A percentile compares a stretch with the other conserved stretches of the same genome.
Evolutionary conservation across 2,888 invertebrate genomes (phyloP).

Genomic region (Chironomus riparius): DNA sequence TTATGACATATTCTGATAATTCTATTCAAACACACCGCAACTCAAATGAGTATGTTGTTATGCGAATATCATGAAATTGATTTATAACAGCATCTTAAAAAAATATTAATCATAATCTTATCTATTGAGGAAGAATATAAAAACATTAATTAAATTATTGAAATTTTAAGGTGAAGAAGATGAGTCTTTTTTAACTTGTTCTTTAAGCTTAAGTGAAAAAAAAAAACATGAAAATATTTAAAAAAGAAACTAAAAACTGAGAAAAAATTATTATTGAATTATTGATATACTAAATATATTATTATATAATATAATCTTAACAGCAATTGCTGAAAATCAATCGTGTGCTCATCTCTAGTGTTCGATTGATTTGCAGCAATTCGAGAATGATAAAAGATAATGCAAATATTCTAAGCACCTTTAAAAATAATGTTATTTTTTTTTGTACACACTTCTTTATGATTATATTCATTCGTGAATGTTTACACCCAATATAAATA

Average conservation of each 20-base stretch:
- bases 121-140: not conserved
- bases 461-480: too few species aligned
- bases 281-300: constrained; percentile 2
- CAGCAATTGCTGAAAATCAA: too few species aligned
- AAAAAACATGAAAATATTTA: not conserved
- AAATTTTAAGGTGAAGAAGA: constrained; percentile 10
- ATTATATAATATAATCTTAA: too few species aligned
- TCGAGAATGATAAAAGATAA: constrained; percentile 11
- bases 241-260: not conserved
- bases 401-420: constrained; percentile 14
- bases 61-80: not conserved
- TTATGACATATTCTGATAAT: too few species aligned
- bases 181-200: constrained; percentile 21
- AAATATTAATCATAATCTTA: not conserved
- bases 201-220: constrained; percentile 22
- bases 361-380: too few species aligned
- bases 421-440: not conserved
- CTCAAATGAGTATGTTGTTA: not conserved
- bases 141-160: not conserved
- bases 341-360: too few species aligned
- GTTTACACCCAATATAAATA: too few species aligned
- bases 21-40: too few species aligned
- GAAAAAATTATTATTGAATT: not conserved
- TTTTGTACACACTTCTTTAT: too few species aligned
- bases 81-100: not conserved